phyloP scores from a whole-genome alignment of 2,797 vertebrate genomes.

The Geotria australis region DNA sequence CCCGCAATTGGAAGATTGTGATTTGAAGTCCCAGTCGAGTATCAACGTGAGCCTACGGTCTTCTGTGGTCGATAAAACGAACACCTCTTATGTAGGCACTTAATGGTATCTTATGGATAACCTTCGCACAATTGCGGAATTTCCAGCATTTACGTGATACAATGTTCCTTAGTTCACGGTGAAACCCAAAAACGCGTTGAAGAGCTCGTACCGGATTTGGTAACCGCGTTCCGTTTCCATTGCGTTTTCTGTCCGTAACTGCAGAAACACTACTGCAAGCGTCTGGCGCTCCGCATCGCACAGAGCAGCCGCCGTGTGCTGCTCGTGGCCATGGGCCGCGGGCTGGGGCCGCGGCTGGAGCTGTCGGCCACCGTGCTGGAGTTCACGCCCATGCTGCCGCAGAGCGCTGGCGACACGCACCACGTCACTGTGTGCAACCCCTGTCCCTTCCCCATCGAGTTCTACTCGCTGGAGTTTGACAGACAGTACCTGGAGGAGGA shows the following conservation, averaged over 20 bases:
- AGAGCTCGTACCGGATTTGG: too few relatives aligned
- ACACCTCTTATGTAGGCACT: too few relatives aligned
- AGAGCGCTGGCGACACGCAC: conserved; percentile 9
- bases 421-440: conserved; percentile 36
- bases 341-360: conserved; percentile 29
- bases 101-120: too few relatives aligned
- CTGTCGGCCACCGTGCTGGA: conserved; percentile 19
- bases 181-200: too few relatives aligned
- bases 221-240: not conserved
- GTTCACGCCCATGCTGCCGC: conserved; percentile 28
- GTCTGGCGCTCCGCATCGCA: conserved; percentile 15
- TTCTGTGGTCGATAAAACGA: too few relatives aligned
- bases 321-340: conserved; percentile 20
- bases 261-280: conserved; percentile 26
- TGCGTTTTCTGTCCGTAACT: conserved; percentile 3
- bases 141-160: too few relatives aligned
- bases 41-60: too few relatives aligned
- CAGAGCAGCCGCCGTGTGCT: conserved; percentile 18
- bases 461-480: conserved; percentile 57
- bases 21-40: too few relatives aligned
- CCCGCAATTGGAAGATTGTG: too few relatives aligned
- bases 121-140: too few relatives aligned
- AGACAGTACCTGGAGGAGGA: conserved; percentile 40
- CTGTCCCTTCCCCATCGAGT: conserved; percentile 43
- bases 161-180: too few relatives aligned